Evolutionary conservation across 2,888 invertebrate genomes (phyloP).

Genomic region (Timema cristinae): DNA sequence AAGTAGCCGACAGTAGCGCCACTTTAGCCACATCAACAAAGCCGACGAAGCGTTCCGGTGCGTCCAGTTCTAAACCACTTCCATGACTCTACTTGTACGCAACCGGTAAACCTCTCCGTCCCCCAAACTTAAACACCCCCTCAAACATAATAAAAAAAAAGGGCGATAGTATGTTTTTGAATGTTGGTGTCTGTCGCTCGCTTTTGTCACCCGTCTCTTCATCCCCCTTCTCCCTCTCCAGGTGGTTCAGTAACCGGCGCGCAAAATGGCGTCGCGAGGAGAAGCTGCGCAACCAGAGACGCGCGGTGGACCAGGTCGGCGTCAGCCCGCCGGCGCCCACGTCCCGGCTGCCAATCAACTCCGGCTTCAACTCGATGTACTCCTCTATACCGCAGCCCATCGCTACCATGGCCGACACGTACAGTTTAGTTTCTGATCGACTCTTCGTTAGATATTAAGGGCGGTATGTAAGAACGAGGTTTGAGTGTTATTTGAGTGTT

Average conservation of each 20-base stretch:
- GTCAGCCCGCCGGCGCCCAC: conserved; percentile 37
- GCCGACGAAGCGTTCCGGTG: too few relatives aligned
- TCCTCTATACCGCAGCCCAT: conserved; percentile 92
- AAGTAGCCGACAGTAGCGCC: too few relatives aligned
- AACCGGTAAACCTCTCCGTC: too few relatives aligned
- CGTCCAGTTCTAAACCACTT: background rate
- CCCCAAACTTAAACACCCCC: too few relatives aligned
- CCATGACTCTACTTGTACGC: background rate
- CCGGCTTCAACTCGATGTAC: conserved; percentile 93
- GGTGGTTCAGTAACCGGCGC: conserved; percentile 99
- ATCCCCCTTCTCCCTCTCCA: conserved; percentile 44
- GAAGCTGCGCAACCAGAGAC: conserved; percentile 89
- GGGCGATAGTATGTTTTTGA: conserved; percentile 25
- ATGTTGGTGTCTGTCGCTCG: too few relatives aligned
- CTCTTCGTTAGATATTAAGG: too few relatives aligned
- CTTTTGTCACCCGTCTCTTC: too few relatives aligned
- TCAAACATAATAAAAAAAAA: too few relatives aligned
- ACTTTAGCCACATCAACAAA: too few relatives aligned
- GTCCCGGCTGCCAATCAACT: conserved; percentile 55
- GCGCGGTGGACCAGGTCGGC: conserved; percentile 53
- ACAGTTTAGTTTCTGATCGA: conserved; percentile 43
- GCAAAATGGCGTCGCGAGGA: conserved; percentile 99
- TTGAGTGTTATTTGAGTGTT: too few relatives aligned
- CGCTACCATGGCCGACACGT: conserved; percentile 66
- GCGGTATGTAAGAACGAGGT: too few relatives aligned